Conservation (phyloP, 92 coral and sea anemone genomes). For the Palythoa caribaeorum region DNA sequence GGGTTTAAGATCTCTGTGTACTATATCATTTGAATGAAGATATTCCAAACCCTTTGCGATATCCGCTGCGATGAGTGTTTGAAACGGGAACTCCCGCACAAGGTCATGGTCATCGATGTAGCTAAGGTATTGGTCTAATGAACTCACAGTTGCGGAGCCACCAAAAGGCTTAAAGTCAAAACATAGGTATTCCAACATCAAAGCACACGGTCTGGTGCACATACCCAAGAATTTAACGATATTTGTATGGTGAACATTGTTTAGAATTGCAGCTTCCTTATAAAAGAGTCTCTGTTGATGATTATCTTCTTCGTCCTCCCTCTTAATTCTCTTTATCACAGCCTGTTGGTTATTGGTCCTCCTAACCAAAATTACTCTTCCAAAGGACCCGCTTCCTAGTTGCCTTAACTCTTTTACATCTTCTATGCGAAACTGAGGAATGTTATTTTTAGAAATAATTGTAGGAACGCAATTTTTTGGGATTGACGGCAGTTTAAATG, state of each 20-base stretch:
- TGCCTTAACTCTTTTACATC: slow-evolving; percentile 33
- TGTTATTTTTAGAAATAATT: not conserved
- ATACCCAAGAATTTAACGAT: slow-evolving; percentile 33
- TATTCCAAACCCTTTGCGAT: slow-evolving; percentile 12
- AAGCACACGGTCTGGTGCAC: slow-evolving; percentile 20
- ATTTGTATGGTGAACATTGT: slow-evolving; percentile 4
- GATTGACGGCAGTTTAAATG: slow-evolving; percentile 2
- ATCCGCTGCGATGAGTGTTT: slow-evolving; percentile 23
- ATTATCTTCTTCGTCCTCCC: slow-evolving; percentile 35
- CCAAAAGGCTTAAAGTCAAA: slow-evolving; percentile 48
- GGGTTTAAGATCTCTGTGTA: slow-evolving; percentile 27
- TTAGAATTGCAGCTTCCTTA: slow-evolving; percentile 54
- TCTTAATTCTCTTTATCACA: slow-evolving; percentile 47
- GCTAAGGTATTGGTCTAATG: slow-evolving; percentile 16
- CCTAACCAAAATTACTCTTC: slow-evolving; percentile 39
- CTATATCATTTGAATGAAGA: slow-evolving; percentile 14
- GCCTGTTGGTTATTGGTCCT: slow-evolving; percentile 24
- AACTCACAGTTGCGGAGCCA: slow-evolving; percentile 22
- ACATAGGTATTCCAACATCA: slow-evolving; percentile 39
- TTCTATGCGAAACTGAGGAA: not conserved
- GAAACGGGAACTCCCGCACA: slow-evolving; percentile 23
- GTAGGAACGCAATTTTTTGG: slow-evolving; percentile 8
- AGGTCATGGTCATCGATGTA: slow-evolving; percentile 39
- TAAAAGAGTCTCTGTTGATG: slow-evolving; percentile 29
- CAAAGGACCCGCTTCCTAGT: slow-evolving; percentile 57